Evolutionary conservation across 2,888 invertebrate species (phyloP).

Genomic region (Pterobdella sp.): DNA sequence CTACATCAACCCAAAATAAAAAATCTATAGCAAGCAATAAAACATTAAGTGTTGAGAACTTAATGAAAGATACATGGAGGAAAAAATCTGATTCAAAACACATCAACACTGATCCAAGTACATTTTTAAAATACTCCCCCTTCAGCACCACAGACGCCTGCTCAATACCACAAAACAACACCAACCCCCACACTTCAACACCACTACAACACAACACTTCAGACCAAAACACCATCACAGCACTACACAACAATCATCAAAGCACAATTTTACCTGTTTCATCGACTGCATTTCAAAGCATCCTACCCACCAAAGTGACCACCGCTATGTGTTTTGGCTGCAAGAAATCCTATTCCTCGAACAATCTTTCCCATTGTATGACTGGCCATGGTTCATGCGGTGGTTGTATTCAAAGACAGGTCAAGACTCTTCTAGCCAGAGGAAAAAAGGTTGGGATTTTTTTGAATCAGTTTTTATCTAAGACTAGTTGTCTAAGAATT

Average conservation of each 20-base stretch:
- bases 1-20: neutral
- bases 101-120: neutral
- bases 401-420: constrained; percentile 43
- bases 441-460: constrained; percentile 39
- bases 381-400: constrained; percentile 43
- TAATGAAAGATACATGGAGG: constrained; percentile 6
- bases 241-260: neutral
- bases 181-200: neutral
- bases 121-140: neutral
- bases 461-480: too few species aligned
- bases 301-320: constrained; percentile 8
- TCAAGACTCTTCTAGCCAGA: constrained; percentile 42
- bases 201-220: neutral
- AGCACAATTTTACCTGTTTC: neutral
- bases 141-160: neutral
- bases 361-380: constrained; percentile 40
- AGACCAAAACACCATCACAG: neutral
- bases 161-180: too few species aligned
- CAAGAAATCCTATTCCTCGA: constrained; percentile 12
- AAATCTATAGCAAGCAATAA: neutral
- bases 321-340: constrained; percentile 29
- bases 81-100: neutral
- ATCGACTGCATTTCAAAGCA: neutral
- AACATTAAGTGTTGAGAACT: neutral
- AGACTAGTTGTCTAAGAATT: too few species aligned